Percentiles rank a stretch among this genome's conserved stretches.
Conservation (phyloP, 2,888 invertebrate species). For the Mythimna impura region DNA sequence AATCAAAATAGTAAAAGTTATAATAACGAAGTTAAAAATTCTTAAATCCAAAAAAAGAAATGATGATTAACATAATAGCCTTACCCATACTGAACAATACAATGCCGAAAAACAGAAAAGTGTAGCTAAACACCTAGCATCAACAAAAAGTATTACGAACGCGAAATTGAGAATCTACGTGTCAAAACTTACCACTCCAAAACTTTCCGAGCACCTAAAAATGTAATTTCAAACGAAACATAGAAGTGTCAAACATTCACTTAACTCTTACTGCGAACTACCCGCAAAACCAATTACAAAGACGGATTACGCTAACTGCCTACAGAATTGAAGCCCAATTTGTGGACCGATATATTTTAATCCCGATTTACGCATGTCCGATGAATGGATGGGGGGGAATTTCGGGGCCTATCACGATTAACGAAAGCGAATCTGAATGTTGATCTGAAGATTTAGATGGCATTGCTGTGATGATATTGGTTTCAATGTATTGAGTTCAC, state of each 20-base stretch:
- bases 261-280: slow-evolving; percentile 67
- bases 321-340: slow-evolving; percentile 83
- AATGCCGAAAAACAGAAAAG: neutral
- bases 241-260: slow-evolving; percentile 70
- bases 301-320: slow-evolving; percentile 83
- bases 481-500: slow-evolving; percentile 16
- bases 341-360: slow-evolving; percentile 86
- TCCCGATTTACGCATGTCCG: slow-evolving; percentile 83
- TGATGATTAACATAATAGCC: neutral
- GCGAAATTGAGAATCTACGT: slow-evolving; percentile 49
- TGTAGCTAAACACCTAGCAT: slow-evolving; percentile 18
- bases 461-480: slow-evolving; percentile 26
- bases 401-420: slow-evolving; percentile 72
- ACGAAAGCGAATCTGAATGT: slow-evolving; percentile 71
- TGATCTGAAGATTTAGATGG: slow-evolving; percentile 51
- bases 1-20: too few species aligned
- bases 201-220: slow-evolving; percentile 51
- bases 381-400: slow-evolving; percentile 76
- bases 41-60: neutral
- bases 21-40: neutral
- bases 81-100: neutral
- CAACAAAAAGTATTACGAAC: slow-evolving; percentile 29
- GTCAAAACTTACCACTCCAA: slow-evolving; percentile 46
- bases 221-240: slow-evolving; percentile 57
- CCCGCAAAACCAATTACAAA: slow-evolving; percentile 85